phyloP scores from a whole-genome alignment of 2,888 invertebrate genomes.

The Baccha elongata region DNA sequence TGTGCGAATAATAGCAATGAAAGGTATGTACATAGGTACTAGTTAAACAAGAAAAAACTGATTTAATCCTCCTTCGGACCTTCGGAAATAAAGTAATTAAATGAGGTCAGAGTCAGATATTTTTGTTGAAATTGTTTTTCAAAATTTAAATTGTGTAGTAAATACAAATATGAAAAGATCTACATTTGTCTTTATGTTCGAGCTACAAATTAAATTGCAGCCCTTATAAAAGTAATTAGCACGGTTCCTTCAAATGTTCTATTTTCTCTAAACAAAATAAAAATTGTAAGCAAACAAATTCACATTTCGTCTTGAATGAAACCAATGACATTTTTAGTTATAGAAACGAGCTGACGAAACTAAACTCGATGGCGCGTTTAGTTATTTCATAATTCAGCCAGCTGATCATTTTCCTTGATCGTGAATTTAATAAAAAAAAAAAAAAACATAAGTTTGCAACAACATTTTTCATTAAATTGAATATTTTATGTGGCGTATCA shows the following conservation, averaged over 20 bases:
- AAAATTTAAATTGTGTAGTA: too few species aligned
- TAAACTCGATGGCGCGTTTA: conserved; percentile 8
- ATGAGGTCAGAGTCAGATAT: conserved; percentile 15
- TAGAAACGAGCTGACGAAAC: conserved; percentile 12
- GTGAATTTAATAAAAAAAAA: conserved; percentile 2
- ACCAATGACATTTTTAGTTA: neutral
- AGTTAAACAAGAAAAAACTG: neutral
- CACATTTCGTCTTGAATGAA: neutral
- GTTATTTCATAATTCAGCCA: conserved; percentile 27
- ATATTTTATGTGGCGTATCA: neutral
- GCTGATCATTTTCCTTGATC: conserved; percentile 42
- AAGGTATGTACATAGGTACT: conserved; percentile 33
- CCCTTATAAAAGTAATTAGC: too few species aligned
- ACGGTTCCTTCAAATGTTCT: too few species aligned
- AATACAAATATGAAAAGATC: too few species aligned
- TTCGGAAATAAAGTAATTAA: neutral
- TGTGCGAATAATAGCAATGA: conserved; percentile 45
- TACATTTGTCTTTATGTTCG: too few species aligned
- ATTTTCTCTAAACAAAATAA: neutral
- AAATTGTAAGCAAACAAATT: neutral
- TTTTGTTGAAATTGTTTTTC: neutral
- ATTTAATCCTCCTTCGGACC: too few species aligned
- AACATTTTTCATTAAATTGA: neutral
- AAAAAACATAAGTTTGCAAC: conserved; percentile 12
- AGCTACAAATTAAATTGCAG: too few species aligned